Conservation (phyloP, 37 sponge, comb jelly and placozoan genomes). For the Agelas oroides region DNA sequence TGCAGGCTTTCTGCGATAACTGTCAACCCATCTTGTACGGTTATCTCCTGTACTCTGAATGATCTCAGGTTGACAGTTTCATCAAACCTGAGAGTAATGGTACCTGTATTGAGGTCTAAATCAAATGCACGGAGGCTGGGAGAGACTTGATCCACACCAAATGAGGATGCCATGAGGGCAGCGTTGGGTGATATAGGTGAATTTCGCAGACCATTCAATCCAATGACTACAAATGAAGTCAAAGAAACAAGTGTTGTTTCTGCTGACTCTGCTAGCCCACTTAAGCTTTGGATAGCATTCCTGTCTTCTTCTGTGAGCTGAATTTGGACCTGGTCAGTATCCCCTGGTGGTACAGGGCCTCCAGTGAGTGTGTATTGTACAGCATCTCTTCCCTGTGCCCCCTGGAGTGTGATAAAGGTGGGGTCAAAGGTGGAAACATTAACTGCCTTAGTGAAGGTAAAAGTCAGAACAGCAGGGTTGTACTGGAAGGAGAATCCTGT, state of each 20-base stretch:
- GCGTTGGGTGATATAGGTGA: constrained; percentile 48
- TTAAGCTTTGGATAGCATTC: constrained; percentile 51
- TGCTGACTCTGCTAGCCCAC: constrained; percentile 59
- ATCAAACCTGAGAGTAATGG: constrained; percentile 70
- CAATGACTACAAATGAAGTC: constrained; percentile 57
- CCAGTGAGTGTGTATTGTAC: constrained; percentile 79
- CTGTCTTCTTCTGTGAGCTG: constrained; percentile 61
- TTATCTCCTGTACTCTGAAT: constrained; percentile 47
- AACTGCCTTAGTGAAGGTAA: constrained; percentile 83
- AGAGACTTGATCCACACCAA: constrained; percentile 54
- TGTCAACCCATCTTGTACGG: constrained; percentile 47
- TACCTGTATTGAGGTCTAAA: constrained; percentile 78
- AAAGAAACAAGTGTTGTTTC: constrained; percentile 77
- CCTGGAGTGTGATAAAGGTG: constrained; percentile 71
- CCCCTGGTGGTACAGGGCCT: constrained; percentile 34
- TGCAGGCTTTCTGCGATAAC: background rate
- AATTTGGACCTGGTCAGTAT: constrained; percentile 35
- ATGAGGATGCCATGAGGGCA: constrained; percentile 45
- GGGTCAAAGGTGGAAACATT: constrained; percentile 73
- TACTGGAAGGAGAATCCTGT: constrained; percentile 69
- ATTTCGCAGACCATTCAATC: constrained; percentile 58
- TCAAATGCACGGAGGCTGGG: constrained; percentile 68
- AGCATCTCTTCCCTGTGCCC: constrained; percentile 35
- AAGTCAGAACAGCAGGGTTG: constrained; percentile 64
- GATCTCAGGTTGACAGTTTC: constrained; percentile 63